Evolutionary conservation across 1,140 invertebrate species (phyloP), one percentile per base, ranked within the genome.

Genomic region (Caenorhabditis tropicalis): DNA sequence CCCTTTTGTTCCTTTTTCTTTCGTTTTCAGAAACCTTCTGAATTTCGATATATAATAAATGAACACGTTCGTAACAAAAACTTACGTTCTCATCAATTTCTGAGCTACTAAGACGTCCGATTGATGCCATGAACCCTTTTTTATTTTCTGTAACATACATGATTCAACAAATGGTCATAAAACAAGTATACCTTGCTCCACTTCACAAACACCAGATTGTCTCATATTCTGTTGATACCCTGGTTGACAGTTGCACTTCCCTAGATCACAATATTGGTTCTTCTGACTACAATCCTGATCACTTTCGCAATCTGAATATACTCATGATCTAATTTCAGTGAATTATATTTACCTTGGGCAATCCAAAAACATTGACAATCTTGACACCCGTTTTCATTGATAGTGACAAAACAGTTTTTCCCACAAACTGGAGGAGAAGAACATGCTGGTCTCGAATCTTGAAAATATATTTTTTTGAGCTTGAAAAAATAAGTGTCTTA

Each of bases 331-430:
- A 21, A n/a, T 46, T 46, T 21, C 43, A 46, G 4, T 46, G 4
- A 46, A 0, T 16, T 46, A 12, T 1, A 16, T 46, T 79, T 82
- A 80, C 83, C 46, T 46, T 60, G n/a, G n/a, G 70, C 36, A 12
- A 56, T 36, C 84, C 84, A 85, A 15, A 85, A 24, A 27, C 84
- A 85, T 46, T 85, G 84, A 21, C 84, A 85, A 21, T 81, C 84
- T 60, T 85, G 84, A 29, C 84, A 85, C 10, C 84, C 84, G 12
- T 85, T 39, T 0, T 58, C 79, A 29, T 85, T 81, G 1, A 85
- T 56, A 12, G 51, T 46, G 9, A 85, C 65, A 36, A 58, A 80
- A 29, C 84, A 85, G 27, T 85, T 85, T 48, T 65, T 48, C 0
- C 39, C 33, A 56, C 84, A 85, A n/a, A 24, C 29, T 31, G 43